These are phyloP conservation scores for Eilema sororculum DNA, from an alignment of 2,888 invertebrate genomes.

Conservation along the genomic window DNA sequence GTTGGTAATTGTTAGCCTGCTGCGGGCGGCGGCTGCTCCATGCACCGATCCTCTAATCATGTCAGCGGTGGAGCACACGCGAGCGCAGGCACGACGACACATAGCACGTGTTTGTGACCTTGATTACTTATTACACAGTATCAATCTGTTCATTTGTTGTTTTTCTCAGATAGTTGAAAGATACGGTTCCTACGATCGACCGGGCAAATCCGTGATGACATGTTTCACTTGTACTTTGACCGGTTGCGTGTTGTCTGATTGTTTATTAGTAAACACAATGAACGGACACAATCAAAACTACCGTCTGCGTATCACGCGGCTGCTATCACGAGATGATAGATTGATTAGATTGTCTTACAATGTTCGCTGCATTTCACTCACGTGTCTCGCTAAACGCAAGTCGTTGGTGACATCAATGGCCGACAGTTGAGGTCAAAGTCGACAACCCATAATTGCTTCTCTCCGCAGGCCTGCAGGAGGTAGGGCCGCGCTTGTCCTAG, in stretches of 20 bases:
- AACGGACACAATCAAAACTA: neutral
- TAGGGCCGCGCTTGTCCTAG: too few species aligned
- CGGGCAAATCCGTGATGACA: neutral
- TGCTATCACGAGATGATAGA: too few species aligned
- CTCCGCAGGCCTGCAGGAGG: too few species aligned
- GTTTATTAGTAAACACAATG: neutral
- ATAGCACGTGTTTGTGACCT: neutral
- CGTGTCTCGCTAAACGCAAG: too few species aligned
- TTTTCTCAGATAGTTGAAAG: too few species aligned
- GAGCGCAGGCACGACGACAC: neutral
- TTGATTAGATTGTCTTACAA: too few species aligned
- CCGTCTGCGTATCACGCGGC: neutral
- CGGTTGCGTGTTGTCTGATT: too few species aligned
- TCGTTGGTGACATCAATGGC: too few species aligned
- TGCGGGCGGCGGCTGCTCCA: neutral
- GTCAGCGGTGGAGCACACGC: neutral
- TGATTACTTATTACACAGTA: neutral
- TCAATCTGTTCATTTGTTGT: neutral
- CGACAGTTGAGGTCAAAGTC: too few species aligned
- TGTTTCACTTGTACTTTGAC: neutral
- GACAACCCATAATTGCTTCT: too few species aligned
- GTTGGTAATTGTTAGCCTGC: conserved; percentile 23
- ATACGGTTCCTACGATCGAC: neutral
- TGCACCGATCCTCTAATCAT: neutral
- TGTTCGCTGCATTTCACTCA: too few species aligned